Percentiles rank a stretch among this genome's conserved stretches.
phyloP scores from a whole-genome alignment of 2,888 invertebrate species.

The Zygogramma bicolorata region DNA sequence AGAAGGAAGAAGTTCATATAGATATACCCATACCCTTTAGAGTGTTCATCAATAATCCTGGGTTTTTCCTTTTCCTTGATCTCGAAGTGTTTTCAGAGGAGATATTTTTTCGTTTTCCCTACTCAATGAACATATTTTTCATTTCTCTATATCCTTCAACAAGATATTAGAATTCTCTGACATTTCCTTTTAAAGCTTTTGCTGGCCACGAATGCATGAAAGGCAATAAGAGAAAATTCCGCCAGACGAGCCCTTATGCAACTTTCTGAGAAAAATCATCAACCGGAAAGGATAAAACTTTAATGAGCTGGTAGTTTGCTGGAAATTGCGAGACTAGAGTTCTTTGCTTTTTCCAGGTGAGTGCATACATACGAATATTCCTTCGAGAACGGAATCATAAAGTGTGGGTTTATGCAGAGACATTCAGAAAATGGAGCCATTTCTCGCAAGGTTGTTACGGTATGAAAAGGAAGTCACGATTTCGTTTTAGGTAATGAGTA shows the following conservation, averaged over 20 bases:
- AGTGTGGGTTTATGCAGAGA: neutral
- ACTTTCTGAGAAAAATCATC: neutral
- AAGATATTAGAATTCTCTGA: no score
- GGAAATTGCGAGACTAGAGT: neutral
- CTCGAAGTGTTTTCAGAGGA: no score
- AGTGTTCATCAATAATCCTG: no score
- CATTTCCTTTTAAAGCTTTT: neutral
- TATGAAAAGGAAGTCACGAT: neutral
- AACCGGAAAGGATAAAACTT: neutral
- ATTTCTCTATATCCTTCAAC: no score
- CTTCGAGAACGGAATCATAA: neutral
- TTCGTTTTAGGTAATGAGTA: neutral
- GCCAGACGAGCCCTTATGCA: neutral
- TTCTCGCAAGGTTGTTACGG: neutral
- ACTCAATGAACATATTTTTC: no score
- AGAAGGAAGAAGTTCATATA: no score
- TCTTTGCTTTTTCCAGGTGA: neutral
- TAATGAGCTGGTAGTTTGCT: neutral
- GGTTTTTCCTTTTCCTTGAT: no score
- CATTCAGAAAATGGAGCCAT: neutral
- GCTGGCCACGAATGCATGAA: neutral
- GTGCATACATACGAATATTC: slow-evolving; percentile 10
- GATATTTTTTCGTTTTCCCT: no score
- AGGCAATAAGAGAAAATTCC: neutral
- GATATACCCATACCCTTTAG: no score